A percentile compares a stretch with the other conserved stretches of the same genome.
phyloP scores from a whole-genome alignment of 2,888 invertebrate genomes.

The Rhagophthalmus giganteus region DNA sequence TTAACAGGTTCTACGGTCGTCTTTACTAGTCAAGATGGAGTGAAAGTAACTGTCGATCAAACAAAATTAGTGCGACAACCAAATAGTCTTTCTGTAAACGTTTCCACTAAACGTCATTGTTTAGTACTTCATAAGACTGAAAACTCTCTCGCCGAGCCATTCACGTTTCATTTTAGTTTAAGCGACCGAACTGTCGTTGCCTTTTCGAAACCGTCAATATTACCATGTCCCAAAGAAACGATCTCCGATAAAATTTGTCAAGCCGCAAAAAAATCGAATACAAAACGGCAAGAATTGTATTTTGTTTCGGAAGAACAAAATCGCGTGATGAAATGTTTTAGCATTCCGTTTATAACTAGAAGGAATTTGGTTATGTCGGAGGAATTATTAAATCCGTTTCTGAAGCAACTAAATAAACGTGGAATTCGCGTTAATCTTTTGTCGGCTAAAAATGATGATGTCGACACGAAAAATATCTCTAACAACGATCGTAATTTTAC shows the following conservation, averaged over 20 bases:
- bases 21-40: slow-evolving; percentile 20
- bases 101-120: slow-evolving; percentile 1
- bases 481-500: not conserved
- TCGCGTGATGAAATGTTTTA: slow-evolving; percentile 15
- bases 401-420: slow-evolving; percentile 6
- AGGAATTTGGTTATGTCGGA: slow-evolving; percentile 20
- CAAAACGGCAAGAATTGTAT: slow-evolving; percentile 19
- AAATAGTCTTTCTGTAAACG: slow-evolving; percentile 9
- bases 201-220: slow-evolving; percentile 20
- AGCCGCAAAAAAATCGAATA: slow-evolving; percentile 3
- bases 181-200: slow-evolving; percentile 24
- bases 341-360: slow-evolving; percentile 16
- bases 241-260: slow-evolving; percentile 20
- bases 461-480: slow-evolving; percentile 1
- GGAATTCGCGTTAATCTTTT: slow-evolving; percentile 5
- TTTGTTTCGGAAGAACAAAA: slow-evolving; percentile 16
- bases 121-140: slow-evolving; percentile 17
- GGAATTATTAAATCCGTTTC: slow-evolving; percentile 16
- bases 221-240: slow-evolving; percentile 5
- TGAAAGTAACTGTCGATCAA: slow-evolving; percentile 23
- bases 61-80: slow-evolving; percentile 10
- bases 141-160: slow-evolving; percentile 3
- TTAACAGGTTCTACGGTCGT: slow-evolving; percentile 21
- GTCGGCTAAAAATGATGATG: not conserved
- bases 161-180: slow-evolving; percentile 23